These are phyloP conservation scores for Meriones unguiculatus DNA, from an alignment of 2,113 vertebrate species.

Conservation along the genomic window DNA sequence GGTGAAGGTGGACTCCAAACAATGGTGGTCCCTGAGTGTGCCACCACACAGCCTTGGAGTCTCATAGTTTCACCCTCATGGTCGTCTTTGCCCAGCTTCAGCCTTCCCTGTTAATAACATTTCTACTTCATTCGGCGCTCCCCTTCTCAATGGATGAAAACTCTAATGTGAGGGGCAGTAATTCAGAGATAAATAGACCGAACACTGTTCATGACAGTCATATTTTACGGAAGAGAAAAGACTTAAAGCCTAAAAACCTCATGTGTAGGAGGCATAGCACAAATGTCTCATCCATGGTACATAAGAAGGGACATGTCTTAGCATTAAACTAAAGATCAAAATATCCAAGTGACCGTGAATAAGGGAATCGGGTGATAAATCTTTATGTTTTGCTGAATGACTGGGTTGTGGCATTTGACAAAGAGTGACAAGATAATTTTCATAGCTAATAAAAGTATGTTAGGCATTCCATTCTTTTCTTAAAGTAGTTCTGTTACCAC, in stretches of 20 bases:
- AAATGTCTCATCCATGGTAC: conserved; percentile 20
- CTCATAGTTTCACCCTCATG: not conserved
- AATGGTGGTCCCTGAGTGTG: fast-evolving
- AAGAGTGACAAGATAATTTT: conserved; percentile 42
- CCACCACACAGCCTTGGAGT: not conserved
- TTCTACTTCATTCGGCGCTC: conserved; percentile 67
- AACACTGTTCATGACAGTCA: conserved; percentile 68
- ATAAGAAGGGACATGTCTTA: conserved; percentile 19
- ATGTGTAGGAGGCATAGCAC: conserved; percentile 52
- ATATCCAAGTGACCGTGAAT: conserved; percentile 55
- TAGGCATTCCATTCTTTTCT: conserved; percentile 4
- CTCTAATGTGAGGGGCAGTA: conserved; percentile 77
- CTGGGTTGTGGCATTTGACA: conserved; percentile 38
- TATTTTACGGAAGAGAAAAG: conserved; percentile 69
- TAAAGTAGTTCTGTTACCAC: conserved; percentile 19
- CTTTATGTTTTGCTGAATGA: conserved; percentile 77
- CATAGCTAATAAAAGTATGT: conserved; percentile 43
- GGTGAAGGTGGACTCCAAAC: not conserved
- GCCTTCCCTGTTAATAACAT: not conserved
- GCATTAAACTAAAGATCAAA: conserved; percentile 66
- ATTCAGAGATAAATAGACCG: conserved; percentile 82
- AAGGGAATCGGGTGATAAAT: conserved; percentile 67
- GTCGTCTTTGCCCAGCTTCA: not conserved
- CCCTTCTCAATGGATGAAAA: conserved; percentile 69
- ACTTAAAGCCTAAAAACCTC: conserved; percentile 63